Evolutionary conservation across 2,113 vertebrate genomes (phyloP), one percentile per base, ranked within the genome.

Genomic region (Blennius ocellaris): DNA sequence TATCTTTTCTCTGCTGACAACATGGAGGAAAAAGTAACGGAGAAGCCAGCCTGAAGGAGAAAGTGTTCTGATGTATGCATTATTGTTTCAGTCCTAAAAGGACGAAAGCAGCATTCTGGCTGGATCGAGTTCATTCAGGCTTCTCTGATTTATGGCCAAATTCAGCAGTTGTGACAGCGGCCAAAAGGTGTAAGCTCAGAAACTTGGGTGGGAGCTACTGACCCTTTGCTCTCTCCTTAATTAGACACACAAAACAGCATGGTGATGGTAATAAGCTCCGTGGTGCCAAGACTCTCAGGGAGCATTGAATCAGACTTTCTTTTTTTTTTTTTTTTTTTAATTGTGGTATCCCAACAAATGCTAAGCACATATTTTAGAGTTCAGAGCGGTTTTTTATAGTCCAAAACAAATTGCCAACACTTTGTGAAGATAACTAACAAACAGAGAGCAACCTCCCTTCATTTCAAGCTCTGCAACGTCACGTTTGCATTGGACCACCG

Each of bases 71-170:
- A 65, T 53, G 62, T 39, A 41, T 59, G 58, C 44, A 69, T 78
- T 71, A 71, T 44, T 53, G 45, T 65, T 72, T 66, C 40, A 36
- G 53, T 38, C 69, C 43, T 14, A 48, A 8, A 8, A 63, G 51
- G n/a, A 60, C 60, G 11, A 59, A 74, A 64, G 53, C 52, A 47
- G 54, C 47, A 54, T 8, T 51, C 12, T 11, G 43, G 44, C 39
- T 71, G 47, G 45, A 68, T 66, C 50, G 50, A 49, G 41, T 49
- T 62, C 4, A 45, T 30, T 30, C 21, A 30, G 9, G 11, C 39
- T 55, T 75, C 37, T 63, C 50, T 78, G 63, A 80, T 66, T 64
- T 76, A 75, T 76, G 7, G 9, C 48, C 12, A 70, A 39, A 30
- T 81, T 69, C 51, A 72, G 58, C 52, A 49, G 15, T 15, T 69